Evolutionary conservation across 2,113 vertebrate genomes (phyloP), one percentile per base, ranked within the genome.

Genomic region (Xenopus laevis): DNA sequence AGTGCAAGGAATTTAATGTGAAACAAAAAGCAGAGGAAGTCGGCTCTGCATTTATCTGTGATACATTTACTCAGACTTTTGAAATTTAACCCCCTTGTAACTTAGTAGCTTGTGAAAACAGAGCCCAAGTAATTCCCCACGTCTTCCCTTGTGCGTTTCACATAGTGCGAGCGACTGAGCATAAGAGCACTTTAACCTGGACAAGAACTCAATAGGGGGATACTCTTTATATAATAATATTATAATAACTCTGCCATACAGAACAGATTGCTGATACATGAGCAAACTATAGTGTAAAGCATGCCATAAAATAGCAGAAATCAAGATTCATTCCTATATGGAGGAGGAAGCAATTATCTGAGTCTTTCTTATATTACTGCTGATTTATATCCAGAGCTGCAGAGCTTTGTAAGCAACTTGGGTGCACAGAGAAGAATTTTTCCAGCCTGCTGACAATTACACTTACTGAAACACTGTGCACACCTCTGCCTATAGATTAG

Each of bases 161-260:
- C 62, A 21, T 61, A 72, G 62, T 52, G 21, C 53, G 59, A 57
- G 61, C 71, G 44, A 4, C 33, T 4, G 50, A 72, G 61, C 71
- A 72, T 30, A 44, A 72, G 62, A 55, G 71, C 53, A 62, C 71
- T 72, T 72, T 72, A 61, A 65, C 47, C 61, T 15, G 33, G 17
- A 13, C 33, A n/a, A 12, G 53, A 45, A 30, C 52, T 20, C 1
- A 40, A 1, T 40, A 27, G 23, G 33, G 5, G 33, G 33, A 40
- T 7, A 40, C 33, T 40, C 33, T 7, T 6, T 4, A 27, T 50
- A 50, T 50, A 50, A 50, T 50, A 50, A 50, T 13, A 16, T 55
- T n/a, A 27, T 27, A 27, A 27, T 27, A 27, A 27, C 23, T 8
- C 53, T 55, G 13, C 5, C 17, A 55, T 55, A 55, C 13, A 55